Conservation (phyloP, 2,888 invertebrate genomes). For the Caenorhabditis uteleia region DNA sequence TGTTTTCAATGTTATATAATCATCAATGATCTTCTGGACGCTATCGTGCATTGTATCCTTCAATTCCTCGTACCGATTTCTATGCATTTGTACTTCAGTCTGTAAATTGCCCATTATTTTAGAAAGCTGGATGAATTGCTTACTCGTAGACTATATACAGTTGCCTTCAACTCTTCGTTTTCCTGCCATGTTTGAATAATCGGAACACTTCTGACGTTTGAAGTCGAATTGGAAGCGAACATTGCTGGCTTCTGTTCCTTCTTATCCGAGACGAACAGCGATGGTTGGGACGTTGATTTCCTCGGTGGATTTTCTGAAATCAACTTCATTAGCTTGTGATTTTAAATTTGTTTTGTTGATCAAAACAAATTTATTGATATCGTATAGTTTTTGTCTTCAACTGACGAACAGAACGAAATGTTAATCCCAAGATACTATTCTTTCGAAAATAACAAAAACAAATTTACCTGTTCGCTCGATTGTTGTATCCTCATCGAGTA, state of each 20-base stretch:
- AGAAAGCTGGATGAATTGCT: background rate
- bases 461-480: too few species aligned
- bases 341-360: too few species aligned
- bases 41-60: constrained; percentile 15
- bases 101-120: background rate
- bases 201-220: constrained; percentile 9
- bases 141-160: constrained; percentile 21
- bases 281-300: constrained; percentile 1
- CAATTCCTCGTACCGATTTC: constrained; percentile 14
- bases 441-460: too few species aligned
- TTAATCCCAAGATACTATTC: too few species aligned
- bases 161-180: constrained; percentile 23
- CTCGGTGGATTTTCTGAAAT: too few species aligned
- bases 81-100: constrained; percentile 25
- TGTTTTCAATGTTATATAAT: constrained; percentile 22
- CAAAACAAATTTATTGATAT: too few species aligned
- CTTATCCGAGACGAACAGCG: background rate
- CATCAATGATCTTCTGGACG: constrained; percentile 32
- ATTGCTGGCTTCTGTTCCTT: too few species aligned
- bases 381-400: too few species aligned
- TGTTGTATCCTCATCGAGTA: too few species aligned
- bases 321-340: too few species aligned
- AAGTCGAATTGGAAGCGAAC: background rate
- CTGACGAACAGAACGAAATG: too few species aligned
- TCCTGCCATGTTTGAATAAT: constrained; percentile 34